Evolutionary conservation across 2,113 vertebrate species (phyloP), one percentile per base, ranked within the genome.

Genomic region (Synchiropus splendidus): DNA sequence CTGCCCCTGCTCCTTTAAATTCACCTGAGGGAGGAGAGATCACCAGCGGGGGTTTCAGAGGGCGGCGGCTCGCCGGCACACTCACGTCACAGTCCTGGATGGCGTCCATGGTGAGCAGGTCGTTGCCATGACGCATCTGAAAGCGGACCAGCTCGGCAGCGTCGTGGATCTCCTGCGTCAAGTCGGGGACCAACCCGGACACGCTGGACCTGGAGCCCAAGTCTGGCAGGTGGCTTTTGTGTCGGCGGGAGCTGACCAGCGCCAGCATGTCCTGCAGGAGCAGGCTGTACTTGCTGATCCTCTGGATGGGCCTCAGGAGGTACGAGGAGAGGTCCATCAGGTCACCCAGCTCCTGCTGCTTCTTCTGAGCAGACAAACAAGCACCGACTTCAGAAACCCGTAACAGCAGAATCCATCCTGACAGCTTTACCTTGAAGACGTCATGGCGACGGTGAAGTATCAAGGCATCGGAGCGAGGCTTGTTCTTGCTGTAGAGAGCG

Each of bases 241-340:
- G 39, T 30, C 48, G 51, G 57, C 36, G 48, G 1, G 75, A 67
- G 10, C 53, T 37, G 9, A 66, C 55, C 41, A 81, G 50, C 16
- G 65, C 53, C 39, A 82, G 43, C 65, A 85, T 76, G 72, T 88
- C 85, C 67, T 81, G 83, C 48, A 87, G 76, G 21, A 88, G 73
- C 36, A 87, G 78, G 59, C 78, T 81, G 72, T 87, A 88, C 48
- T 88, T 88, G 72, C 86, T 86, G 80, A 88, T 86, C 61, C 85
- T 85, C 74, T 88, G 85, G 43, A 87, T 83, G 41, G 84, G 85
- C 39, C 84, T 82, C 56, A 88, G 71, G 51, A 86, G 72, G 60
- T 85, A 87, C 11, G 85, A 88, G 0, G 82, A 83, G 17, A 87
- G 74, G 64, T 88, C 79, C 85, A 86, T 86, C 72, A 79, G 63